Evolutionary conservation across 1,140 invertebrate genomes (phyloP), one percentile per base, ranked within the genome.

Genomic region (Drosophila lini): DNA sequence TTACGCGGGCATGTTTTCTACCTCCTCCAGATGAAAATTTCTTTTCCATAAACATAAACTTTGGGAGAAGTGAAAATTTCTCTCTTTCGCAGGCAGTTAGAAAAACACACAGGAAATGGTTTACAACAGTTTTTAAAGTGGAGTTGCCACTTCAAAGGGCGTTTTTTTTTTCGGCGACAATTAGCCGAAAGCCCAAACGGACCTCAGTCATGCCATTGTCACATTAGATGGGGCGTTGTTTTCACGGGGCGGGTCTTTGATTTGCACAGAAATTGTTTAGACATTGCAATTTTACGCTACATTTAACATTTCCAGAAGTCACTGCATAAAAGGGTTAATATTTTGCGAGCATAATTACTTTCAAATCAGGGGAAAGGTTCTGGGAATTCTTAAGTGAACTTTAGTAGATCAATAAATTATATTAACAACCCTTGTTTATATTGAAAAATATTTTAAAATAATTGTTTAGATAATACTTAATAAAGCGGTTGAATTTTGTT

Each of bases 21-120:
- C 25, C 50, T 48, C 50, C 42, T 0, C 50, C 56, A 38, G 36
- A 57, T 40, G 42, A 78, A 78, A 62, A 76, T 82, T 74, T 65
- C 45, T 56, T 88, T 88, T 86, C 59, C 83, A 83, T 88, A 86
- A 86, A 86, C 82, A 81, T 25, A 55, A 55, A 78, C 36, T 76
- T 62, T 22, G 36, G 42, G 44, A 32, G 40, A 67, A 70, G 57
- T 50, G 61, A 63, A 80, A 77, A 56, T 77, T 64, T 84, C 61
- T 60, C 36, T 80, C 55, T 77, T 58, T 84, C 61, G 56, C 31
- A 76, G 58, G 41, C 62, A 60, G 71, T 53, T 71, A 42, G 53
- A 47, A 64, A 86, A 86, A 86, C 71, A 86, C 84, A 88, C 84
- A 88, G 83, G 83, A 86, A 86, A 86, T 63, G 63, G 22, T 63